These are phyloP conservation scores for Cherax destructor DNA, from an alignment of 1,140 invertebrate genomes.

Conservation along the genomic window DNA sequence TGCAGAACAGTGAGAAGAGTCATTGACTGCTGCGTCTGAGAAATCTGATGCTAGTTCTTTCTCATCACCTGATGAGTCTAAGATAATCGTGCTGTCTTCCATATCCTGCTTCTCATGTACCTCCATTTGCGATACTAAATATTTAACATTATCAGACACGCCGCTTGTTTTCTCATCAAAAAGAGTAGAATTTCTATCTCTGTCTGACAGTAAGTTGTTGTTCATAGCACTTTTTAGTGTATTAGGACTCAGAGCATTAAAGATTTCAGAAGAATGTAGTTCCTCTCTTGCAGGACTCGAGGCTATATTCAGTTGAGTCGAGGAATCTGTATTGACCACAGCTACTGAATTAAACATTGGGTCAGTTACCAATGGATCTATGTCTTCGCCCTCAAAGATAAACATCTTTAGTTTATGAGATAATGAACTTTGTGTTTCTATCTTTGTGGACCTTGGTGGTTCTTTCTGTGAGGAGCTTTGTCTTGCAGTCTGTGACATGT, in stretches of 20 bases:
- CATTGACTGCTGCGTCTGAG: background rate
- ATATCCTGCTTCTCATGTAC: background rate
- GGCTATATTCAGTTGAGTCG: background rate
- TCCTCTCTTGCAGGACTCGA: background rate
- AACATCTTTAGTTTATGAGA: conserved; percentile 4
- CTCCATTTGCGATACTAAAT: background rate
- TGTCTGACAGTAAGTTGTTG: background rate
- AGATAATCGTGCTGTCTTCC: background rate
- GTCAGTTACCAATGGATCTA: background rate
- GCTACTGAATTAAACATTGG: background rate
- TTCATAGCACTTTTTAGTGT: background rate
- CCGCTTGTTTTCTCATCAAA: background rate
- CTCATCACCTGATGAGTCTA: background rate
- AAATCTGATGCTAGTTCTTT: background rate
- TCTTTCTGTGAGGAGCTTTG: too few species aligned
- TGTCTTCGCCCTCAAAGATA: background rate
- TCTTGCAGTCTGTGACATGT: too few species aligned
- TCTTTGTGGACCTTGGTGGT: background rate
- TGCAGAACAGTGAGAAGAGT: background rate
- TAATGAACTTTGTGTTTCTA: background rate
- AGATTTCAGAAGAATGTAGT: background rate
- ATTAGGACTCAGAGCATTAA: too few species aligned
- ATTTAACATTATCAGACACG: background rate
- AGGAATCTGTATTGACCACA: background rate
- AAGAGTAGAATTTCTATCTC: background rate